Conservation (phyloP, 2,888 invertebrate species). For the Microctonus brassicae region DNA sequence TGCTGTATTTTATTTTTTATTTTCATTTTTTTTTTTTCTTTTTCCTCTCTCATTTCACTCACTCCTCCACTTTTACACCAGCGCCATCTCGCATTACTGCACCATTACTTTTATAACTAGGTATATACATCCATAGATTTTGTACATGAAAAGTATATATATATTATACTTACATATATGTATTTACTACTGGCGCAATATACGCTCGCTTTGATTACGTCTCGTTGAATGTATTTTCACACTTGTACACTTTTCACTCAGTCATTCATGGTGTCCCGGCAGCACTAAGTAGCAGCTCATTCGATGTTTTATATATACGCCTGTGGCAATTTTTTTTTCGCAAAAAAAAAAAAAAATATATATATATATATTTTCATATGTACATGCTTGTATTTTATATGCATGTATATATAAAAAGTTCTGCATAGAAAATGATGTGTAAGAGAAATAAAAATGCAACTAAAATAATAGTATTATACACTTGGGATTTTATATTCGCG, state of each 20-base stretch:
- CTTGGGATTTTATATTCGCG: no score
- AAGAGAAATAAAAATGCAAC: no score
- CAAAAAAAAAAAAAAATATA: slow-evolving; percentile 38
- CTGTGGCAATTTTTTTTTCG: slow-evolving; percentile 30
- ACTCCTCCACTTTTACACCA: background rate
- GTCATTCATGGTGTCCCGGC: slow-evolving; percentile 30
- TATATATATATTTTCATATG: no score
- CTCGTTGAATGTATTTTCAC: slow-evolving; percentile 57
- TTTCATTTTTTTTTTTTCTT: slow-evolving; percentile 42
- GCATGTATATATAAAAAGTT: no score
- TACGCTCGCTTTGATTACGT: slow-evolving; percentile 54
- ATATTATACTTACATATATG: background rate
- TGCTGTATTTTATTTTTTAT: slow-evolving; percentile 28
- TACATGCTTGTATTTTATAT: no score
- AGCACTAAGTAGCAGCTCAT: slow-evolving; percentile 60
- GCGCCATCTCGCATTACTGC: background rate
- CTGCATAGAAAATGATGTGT: no score
- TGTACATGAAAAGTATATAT: background rate
- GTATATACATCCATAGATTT: background rate
- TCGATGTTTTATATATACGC: slow-evolving; percentile 35
- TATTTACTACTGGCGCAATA: background rate
- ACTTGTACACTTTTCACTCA: slow-evolving; percentile 29
- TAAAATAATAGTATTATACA: no score
- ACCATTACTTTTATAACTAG: background rate
- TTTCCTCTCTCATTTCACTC: background rate